Evolutionary conservation across 2,113 vertebrate species (phyloP), one percentile per base, ranked within the genome.

Genomic region (Montifringilla adamsi): DNA sequence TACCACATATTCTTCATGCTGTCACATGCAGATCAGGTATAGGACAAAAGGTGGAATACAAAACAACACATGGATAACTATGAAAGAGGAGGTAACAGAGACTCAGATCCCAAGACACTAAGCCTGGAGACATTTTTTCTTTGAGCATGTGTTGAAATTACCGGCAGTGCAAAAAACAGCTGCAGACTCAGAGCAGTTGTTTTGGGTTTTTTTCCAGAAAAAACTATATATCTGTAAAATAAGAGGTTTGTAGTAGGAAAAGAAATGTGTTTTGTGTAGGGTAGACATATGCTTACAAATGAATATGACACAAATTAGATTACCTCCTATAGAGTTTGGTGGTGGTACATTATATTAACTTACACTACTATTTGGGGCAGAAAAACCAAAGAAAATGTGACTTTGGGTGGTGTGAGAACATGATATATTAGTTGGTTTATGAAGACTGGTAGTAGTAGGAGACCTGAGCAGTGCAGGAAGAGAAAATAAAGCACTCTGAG

Each of bases 91-190:
- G 35, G 39, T 66, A 62, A 44, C 37, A 64, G 47, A 55, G 18
- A 46, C 66, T 94, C 62, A 53, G 44, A 72, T 43, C 69, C 19
- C 53, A 73, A 91, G 80, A 91, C 33, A 49, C 35, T 46, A 27
- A 97, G 18, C 43, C 91, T 92, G 84, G 73, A 90, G 58, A 39
- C 11, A 12, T 74, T 91, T 84, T 84, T 66, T 76, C 73, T 77
- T 96, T 89, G 81, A 84, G 58, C 27, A 60, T 59, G 27, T 84
- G 55, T 53, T 86, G 66, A 95, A 84, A 82, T 85, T 94, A 95
- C 23, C 52, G 68, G 55, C n/a, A 94, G 69, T 87, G 41, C 50
- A 84, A 78, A 90, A 93, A 80, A 7, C 14, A 83, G 7, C 23
- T 75, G 24, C 68, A 85, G 93, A 85, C 27, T 74, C 39, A 33